Base-by-base conservation (phyloP, 2,888 invertebrate genomes). In the Xestobium rufovillosum region DNA sequence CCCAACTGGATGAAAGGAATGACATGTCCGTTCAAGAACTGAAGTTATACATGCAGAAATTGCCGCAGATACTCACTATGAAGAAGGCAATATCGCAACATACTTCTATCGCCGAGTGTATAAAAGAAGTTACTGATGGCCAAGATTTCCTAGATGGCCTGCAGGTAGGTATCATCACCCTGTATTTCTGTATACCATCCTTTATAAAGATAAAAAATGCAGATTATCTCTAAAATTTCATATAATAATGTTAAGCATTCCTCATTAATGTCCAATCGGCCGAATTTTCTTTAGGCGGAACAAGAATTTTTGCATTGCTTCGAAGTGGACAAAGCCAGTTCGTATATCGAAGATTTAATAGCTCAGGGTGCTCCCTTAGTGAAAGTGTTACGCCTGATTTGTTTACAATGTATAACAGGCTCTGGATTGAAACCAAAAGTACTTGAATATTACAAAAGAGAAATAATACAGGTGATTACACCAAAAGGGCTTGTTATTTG, bases 11-110 rank as follows among this genome's bases (percentile, higher is more conserved):
- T 62, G 88, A 91, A 56, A 75, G 83, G 15, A 84, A 88, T 58
- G 85, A 89, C 36, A 89, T 87, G 61, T 83, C 91, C 0, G 85
- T 97, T n/a, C 87, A 88, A 53, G 92, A 95, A 66, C 89, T 96
- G 68, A 92, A 91, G 60, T 80, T 86, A 56, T 91, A 94, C 63
- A 95, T 96, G 2, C 82, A 88, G 19, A 80, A 84, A 34, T 69
- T 96, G 45, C 94, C 94, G 1, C 83, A 85, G 51, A 77, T 96
- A 69, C 69, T 94, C 55, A 83, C 82, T 12, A 82, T 84, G 47
- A 91, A 92, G 56, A 81, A 85, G 57, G 88, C 89, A 1, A 69
- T 91, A n/a, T 82, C 85, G 17, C 68, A 75, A 64, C 94, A 96
- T 57, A 94, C 90, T 3, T 85, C 91, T 19, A 88, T 97, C 49